Evolutionary conservation across 2,888 invertebrate species (phyloP), one percentile per base, ranked within the genome.

Genomic region (Oligia latruncula): DNA sequence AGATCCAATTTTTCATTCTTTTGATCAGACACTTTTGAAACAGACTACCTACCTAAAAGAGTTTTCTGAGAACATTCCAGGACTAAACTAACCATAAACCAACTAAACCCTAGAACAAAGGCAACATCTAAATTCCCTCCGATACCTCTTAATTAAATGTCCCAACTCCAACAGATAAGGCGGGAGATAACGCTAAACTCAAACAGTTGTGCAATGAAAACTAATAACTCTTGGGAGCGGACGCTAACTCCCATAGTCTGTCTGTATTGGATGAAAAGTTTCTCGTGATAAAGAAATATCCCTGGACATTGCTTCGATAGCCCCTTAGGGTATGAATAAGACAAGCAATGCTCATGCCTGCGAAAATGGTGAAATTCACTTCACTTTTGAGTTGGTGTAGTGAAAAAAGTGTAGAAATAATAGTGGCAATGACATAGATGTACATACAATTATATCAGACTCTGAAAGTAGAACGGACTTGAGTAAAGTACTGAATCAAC

Each of bases 221-320:
- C 77, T 83, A 83, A 87, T 87, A 85, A 84, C 86, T 84, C 74
- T 35, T 40, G 66, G 67, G 46, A 62, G 15, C 40, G 52, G 76
- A 76, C 87, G 68, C 29, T 78, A 78, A 74, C 82, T 78, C 67
- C 70, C 40, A 68, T 74, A 74, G 77, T 77, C 74, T 77, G 55
- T 81, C 81, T 81, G 77, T 88, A 89, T 83, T 83, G 83, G 68
- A 80, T 82, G 89, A 89, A 80, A 89, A 89, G 86, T 89, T 88
- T 78, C 62, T 52, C 35, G 72, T 67, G 72, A 80, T 78, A 77
- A 82, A 84, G 86, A 89, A 89, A 87, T 87, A 85, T 87, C 78
- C 73, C 11, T 62, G 60, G 81, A 67, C 72, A 52, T 73, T 78
- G 46, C 75, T 82, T 78, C 13, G 35, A 43, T 64, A 64, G 23